These are phyloP conservation scores for Cosmopolites sordidus DNA, from an alignment of 2,888 invertebrate species.

Conservation along the genomic window DNA sequence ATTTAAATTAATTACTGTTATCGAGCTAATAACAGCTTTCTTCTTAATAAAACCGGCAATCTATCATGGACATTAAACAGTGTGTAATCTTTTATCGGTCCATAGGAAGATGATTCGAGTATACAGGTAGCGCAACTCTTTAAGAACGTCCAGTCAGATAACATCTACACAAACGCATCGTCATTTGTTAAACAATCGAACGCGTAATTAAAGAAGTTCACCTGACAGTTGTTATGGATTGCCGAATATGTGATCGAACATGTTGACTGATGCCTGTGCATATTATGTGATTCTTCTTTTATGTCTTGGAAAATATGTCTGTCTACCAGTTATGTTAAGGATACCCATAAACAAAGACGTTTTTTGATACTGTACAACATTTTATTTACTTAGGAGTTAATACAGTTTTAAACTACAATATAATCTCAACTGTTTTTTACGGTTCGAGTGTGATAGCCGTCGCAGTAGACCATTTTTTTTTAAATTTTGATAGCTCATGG, in stretches of 20 bases:
- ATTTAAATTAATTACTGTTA: slow-evolving; percentile 12
- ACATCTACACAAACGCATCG: slow-evolving; percentile 28
- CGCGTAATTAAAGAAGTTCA: slow-evolving; percentile 35
- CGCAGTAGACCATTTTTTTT: too few relatives aligned
- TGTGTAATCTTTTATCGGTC: slow-evolving; percentile 13
- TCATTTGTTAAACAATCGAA: slow-evolving; percentile 34
- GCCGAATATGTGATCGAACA: slow-evolving; percentile 27
- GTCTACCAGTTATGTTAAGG: too few relatives aligned
- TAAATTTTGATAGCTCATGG: too few relatives aligned
- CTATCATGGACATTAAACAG: slow-evolving; percentile 18
- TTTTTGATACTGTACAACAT: too few relatives aligned
- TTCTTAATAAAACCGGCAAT: slow-evolving; percentile 16
- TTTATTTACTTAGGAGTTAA: too few relatives aligned
- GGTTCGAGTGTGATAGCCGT: too few relatives aligned
- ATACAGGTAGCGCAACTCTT: slow-evolving; percentile 18
- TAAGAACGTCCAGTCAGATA: slow-evolving; percentile 14
- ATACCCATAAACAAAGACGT: too few relatives aligned
- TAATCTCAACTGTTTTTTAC: too few relatives aligned
- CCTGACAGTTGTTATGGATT: slow-evolving; percentile 41
- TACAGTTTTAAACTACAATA: too few relatives aligned
- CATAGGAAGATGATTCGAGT: slow-evolving; percentile 13
- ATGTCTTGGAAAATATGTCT: too few relatives aligned
- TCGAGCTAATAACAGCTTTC: slow-evolving; percentile 10
- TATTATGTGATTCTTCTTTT: background rate
- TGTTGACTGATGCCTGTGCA: background rate